Base-by-base conservation (phyloP, 1,140 invertebrate genomes). In the Drosophila teissieri region DNA sequence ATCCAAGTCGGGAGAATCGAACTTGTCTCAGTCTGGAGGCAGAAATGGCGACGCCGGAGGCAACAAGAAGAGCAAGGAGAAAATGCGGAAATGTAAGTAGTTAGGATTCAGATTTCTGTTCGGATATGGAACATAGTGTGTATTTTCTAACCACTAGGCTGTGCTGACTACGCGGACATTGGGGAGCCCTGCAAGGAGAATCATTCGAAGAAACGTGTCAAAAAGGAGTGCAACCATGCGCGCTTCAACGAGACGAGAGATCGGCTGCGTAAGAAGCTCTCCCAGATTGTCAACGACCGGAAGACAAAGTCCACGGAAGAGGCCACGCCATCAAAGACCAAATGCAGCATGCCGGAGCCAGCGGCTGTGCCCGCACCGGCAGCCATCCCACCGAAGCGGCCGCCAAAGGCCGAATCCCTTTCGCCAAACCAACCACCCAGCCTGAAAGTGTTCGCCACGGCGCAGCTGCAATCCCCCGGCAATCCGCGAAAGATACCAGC, bases 171-270 rank as follows among this genome's bases (percentile, higher is more conserved):
- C 65, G 88, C 91, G 22, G 91, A 92, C 48, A 85, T 92, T 22
- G 88, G 86, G 0, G 91, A 92, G 44, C 69, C 89, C 11, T 91
- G 90, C 64, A 91, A 91, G 56, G 91, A 91, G 63, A 91, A 89
- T 56, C 91, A 91, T 70, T 91, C 91, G 1, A 91, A 91, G 58
- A 91, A 91, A 52, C 86, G 91, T 3, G 82, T 91, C 0, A 91
- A 91, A 52, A 91, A 91, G 64, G 91, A 92, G 54, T 92, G 91
- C 58, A 92, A 80, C 69, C 91, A 92, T 75, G 91, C 90, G 1
- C 88, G 91, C 4, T 91, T 91, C 36, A 93, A 92, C 34, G 93
- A 93, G 73, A 93, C 93, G 1, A 91, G 93, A 11, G 93, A 93
- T 77, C 88, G 93, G 27, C 73, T 93, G 44, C 91, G 93, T 49